Conservation (phyloP, 2,888 invertebrate genomes). For the Cephus spinipes region DNA sequence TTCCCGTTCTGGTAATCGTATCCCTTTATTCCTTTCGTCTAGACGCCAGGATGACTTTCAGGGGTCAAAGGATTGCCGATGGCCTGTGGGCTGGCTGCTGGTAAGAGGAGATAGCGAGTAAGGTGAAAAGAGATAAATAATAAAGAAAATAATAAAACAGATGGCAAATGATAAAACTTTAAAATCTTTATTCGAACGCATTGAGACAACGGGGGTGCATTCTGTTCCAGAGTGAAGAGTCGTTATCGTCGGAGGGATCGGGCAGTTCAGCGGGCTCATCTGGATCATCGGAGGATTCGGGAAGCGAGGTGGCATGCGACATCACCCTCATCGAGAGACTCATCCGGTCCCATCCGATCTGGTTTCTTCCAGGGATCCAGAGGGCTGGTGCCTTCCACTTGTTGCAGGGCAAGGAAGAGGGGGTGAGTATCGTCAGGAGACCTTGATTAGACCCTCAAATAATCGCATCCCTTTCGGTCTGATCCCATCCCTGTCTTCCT, state of each 20-base stretch:
- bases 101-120: background rate
- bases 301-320: constrained; percentile 83
- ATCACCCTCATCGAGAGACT: constrained; percentile 88
- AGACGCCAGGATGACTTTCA: constrained; percentile 6
- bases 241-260: constrained; percentile 74
- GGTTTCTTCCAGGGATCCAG: constrained; percentile 95
- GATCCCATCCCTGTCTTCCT: background rate
- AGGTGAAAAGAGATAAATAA: background rate
- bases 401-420: constrained; percentile 92
- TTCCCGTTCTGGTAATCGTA: background rate
- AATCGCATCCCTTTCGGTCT: background rate
- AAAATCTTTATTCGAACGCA: background rate
- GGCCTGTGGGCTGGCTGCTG: background rate
- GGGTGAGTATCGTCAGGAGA: constrained; percentile 72
- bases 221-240: constrained; percentile 74
- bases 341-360: constrained; percentile 92
- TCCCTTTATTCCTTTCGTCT: background rate
- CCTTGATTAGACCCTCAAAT: background rate
- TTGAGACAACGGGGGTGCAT: background rate
- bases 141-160: background rate
- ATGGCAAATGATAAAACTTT: background rate
- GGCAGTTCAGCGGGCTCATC: constrained; percentile 64
- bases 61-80: background rate
- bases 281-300: constrained; percentile 68
- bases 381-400: constrained; percentile 94